Percentiles rank a stretch among this genome's conserved stretches.
These are phyloP conservation scores for Oreochromis niloticus DNA, from an alignment of 2,113 vertebrate species.

Conservation along the genomic window DNA sequence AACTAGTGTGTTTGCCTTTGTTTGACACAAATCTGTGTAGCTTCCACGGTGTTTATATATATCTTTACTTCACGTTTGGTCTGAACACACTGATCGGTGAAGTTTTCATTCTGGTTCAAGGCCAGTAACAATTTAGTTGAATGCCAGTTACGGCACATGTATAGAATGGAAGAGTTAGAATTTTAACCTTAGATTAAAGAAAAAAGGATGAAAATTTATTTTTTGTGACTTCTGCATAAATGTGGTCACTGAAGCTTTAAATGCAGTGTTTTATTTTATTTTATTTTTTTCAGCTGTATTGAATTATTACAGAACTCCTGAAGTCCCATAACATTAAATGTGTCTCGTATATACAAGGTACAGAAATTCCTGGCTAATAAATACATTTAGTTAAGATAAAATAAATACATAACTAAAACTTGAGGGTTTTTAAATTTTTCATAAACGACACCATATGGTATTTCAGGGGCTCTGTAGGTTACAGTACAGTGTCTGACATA, in stretches of 20 bases:
- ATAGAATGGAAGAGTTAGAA: background rate
- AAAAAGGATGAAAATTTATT: background rate
- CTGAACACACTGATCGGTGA: background rate
- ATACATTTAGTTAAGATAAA: background rate
- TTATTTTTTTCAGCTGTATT: background rate
- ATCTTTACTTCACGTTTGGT: background rate
- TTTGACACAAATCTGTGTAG: background rate
- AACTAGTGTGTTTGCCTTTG: background rate
- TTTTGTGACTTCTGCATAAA: background rate
- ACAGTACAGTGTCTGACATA: background rate
- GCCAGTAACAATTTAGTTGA: background rate
- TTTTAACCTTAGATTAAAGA: background rate
- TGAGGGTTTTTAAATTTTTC: fast-evolving
- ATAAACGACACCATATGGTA: background rate
- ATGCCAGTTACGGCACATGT: background rate
- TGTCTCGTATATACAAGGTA: background rate
- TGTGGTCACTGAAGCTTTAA: background rate
- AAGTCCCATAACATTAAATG: background rate
- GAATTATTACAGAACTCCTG: background rate
- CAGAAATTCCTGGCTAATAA: background rate
- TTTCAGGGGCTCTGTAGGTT: background rate
- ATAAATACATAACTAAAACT: background rate
- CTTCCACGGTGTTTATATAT: background rate
- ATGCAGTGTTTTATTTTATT: background rate
- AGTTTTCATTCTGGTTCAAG: background rate